Conservation (phyloP, 2,113 vertebrate genomes). For the Greenwoodochromis staneri region DNA sequence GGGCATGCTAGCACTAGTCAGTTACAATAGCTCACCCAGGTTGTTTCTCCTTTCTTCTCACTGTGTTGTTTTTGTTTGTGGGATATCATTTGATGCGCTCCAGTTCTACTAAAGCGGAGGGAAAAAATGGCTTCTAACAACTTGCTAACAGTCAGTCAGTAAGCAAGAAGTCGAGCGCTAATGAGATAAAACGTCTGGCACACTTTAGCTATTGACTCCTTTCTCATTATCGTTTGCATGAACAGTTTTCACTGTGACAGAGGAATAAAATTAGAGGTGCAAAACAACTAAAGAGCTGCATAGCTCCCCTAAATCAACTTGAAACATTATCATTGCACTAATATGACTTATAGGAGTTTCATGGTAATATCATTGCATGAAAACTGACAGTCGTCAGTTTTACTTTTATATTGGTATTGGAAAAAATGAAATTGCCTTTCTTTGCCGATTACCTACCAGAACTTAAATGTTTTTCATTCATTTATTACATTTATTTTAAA, state of each 20-base stretch:
- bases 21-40: background rate
- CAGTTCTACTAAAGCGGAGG: background rate
- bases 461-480: accelerated
- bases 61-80: background rate
- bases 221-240: background rate
- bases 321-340: background rate
- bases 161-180: background rate
- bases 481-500: background rate
- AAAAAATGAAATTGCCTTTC: background rate
- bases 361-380: accelerated
- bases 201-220: background rate
- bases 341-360: background rate
- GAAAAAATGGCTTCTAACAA: background rate
- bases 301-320: background rate
- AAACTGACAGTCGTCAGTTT: background rate
- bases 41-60: background rate
- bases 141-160: background rate
- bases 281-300: background rate
- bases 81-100: background rate
- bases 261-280: background rate
- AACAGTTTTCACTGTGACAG: background rate
- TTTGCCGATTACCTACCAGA: accelerated
- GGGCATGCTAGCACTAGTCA: background rate
- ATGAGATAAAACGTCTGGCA: background rate
- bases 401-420: background rate